Evolutionary conservation across 2,113 vertebrate species (phyloP), one percentile per base, ranked within the genome.

Genomic region (Callionymus lyra): DNA sequence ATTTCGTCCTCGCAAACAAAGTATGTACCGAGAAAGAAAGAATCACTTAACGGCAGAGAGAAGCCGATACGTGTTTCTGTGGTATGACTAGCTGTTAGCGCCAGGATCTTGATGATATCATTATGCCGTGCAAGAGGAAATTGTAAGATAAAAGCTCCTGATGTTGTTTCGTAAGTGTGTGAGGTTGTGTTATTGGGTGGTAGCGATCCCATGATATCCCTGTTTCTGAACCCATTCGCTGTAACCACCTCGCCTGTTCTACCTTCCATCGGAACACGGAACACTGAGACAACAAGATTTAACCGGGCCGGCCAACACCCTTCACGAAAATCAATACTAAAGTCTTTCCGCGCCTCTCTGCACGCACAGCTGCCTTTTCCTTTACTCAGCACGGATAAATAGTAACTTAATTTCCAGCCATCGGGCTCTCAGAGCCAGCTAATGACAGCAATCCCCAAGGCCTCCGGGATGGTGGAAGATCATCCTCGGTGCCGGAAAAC

Each of bases 361-460:
- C 76, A 67, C 67, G 75, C 72, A 56, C 65, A 66, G 78, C 76
- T 77, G 64, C 72, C 70, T 74, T 87, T 84, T 83, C 84, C 80
- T 84, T 77, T 79, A 74, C 75, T 83, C 76, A 82, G 74, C 65
- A 86, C 56, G 82, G 83, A 89, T 87, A 86, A 88, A 89, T 80
- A 35, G 80, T 84, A 89, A 90, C 80, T 89, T 87, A 82, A 89
- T 87, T 86, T 87, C 70, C 80, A 74, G 81, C 82, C 72, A 80
- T 83, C 78, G 68, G 77, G 73, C 82, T 81, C 69, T 82, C 78
- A 83, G 84, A 86, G 80, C 74, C 77, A 53, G 77, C 82, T 89
- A 85, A 84, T 84, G 77, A 76, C 82, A 83, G 57, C 66, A 61
- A 72, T 85, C 85, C 77, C 82, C 71, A 76, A 79, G 66, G 74